A percentile compares a stretch with the other conserved stretches of the same genome.
Conservation (phyloP, 2,888 invertebrate genomes). For the Leistus spinibarbis region DNA sequence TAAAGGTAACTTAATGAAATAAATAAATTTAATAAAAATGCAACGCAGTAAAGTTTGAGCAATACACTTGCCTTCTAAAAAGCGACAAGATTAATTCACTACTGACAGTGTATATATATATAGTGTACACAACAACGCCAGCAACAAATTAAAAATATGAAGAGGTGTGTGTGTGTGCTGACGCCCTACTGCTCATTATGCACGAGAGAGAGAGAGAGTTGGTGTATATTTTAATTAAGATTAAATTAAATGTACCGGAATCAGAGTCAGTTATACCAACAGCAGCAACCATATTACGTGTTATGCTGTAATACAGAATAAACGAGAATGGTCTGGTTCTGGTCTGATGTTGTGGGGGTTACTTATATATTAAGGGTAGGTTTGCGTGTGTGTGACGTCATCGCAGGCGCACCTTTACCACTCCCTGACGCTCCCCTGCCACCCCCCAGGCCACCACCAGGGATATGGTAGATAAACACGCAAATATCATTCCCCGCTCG, state of each 20-base stretch:
- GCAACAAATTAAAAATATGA: conserved; percentile 12
- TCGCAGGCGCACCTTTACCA: conserved; percentile 25
- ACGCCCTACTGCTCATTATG: conserved; percentile 25
- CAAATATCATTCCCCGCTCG: background rate
- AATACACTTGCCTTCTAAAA: too few species aligned
- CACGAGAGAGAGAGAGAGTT: background rate
- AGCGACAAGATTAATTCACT: background rate
- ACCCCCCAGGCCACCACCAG: background rate
- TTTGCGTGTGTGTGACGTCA: conserved; percentile 35
- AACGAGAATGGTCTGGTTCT: background rate
- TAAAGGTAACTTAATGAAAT: too few species aligned
- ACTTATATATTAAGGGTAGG: conserved; percentile 27
- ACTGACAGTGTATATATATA: background rate
- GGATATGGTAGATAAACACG: background rate
- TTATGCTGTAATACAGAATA: conserved; percentile 28
- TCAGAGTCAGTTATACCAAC: conserved; percentile 15
- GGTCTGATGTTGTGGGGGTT: background rate
- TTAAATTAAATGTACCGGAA: conserved; percentile 38
- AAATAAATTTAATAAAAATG: too few species aligned
- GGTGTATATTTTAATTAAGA: conserved; percentile 35
- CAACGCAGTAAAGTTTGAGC: too few species aligned
- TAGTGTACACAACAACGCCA: background rate
- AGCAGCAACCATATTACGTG: conserved; percentile 20
- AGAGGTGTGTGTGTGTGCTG: background rate
- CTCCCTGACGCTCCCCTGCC: conserved; percentile 4